Evolutionary conservation across 2,888 invertebrate genomes (phyloP).

Genomic region (Lissonota sp.): DNA sequence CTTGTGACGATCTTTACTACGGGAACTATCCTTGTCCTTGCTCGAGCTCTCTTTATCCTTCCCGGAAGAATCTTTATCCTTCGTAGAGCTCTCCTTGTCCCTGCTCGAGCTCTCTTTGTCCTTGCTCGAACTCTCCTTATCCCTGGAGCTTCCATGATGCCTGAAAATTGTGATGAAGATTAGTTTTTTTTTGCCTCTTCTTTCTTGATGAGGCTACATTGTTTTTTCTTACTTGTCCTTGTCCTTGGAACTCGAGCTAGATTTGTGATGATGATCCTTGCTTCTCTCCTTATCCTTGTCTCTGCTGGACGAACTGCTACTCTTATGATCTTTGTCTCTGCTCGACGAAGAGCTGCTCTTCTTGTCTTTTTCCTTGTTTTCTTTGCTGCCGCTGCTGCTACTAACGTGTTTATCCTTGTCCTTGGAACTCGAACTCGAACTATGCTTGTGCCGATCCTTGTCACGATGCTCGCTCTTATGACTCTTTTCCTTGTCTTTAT

Average conservation of each 20-base stretch:
- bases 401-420: conserved; percentile 84
- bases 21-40: conserved; percentile 80
- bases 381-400: conserved; percentile 78
- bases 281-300: conserved; percentile 84
- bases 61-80: conserved; percentile 81
- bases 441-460: conserved; percentile 82
- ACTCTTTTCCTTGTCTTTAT: conserved; percentile 86
- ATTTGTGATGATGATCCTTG: conserved; percentile 82
- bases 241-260: conserved; percentile 81
- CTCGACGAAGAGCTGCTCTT: conserved; percentile 85
- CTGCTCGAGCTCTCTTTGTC: conserved; percentile 79
- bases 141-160: conserved; percentile 82
- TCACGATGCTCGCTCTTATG: conserved; percentile 86
- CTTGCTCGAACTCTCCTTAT: conserved; percentile 81
- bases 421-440: conserved; percentile 76
- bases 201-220: background rate
- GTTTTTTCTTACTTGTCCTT: conserved; percentile 79
- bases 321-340: conserved; percentile 83
- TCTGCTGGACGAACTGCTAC: conserved; percentile 81
- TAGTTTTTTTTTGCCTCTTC: background rate
- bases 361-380: conserved; percentile 86
- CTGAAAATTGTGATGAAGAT: conserved; percentile 64
- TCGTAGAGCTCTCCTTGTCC: conserved; percentile 79
- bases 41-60: conserved; percentile 82
- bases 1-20: conserved; percentile 84